Evolutionary conservation across 2,113 vertebrate species (phyloP), one percentile per base, ranked within the genome.

Genomic region (Cololabis saira): DNA sequence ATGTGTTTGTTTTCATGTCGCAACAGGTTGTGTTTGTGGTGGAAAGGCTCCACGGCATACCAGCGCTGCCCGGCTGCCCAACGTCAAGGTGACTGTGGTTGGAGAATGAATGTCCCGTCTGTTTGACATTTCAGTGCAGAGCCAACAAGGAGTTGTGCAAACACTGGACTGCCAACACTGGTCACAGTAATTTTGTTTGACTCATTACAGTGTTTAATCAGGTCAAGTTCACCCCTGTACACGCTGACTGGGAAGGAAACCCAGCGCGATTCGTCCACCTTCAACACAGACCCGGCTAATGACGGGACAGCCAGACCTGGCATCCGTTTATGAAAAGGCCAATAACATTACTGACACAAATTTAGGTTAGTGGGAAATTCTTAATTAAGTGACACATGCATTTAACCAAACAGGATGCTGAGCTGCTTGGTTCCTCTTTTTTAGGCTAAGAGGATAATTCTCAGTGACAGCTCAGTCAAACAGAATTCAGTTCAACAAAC

Each of bases 151-250:
- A 69, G 61, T 49, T 81, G 81, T 54, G 73, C 87, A 89, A 92
- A 90, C 85, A 88, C 11, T 10, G 63, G 43, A 6, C 75, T 77
- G 86, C 86, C 81, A 91, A 90, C 87, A 83, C 78, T 42, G 70
- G 73, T 75, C 70, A 55, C 66, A 78, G 84, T 86, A 80, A 83
- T 90, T 89, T 76, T 48, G 86, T 86, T 72, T 83, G 83, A 91
- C 78, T 90, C 85, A 87, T 90, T 90, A 90, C 82, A 85, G 82
- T 76, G 69, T 85, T 88, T 83, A 83, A 87, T 87, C 84, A 85
- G 77, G 84, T 80, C 81, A 73, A 78, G 78, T 78, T 90, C 82
- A 87, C 76, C 78, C 74, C 71, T 62, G 74, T 67, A 67, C 62
- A 71, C 3, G 49, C 49, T 59, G 67, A 82, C 77, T 41, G 77